A percentile compares a stretch with the other conserved stretches of the same genome.
phyloP scores from a whole-genome alignment of 2,113 vertebrate genomes.

The Gyps fulvus region DNA sequence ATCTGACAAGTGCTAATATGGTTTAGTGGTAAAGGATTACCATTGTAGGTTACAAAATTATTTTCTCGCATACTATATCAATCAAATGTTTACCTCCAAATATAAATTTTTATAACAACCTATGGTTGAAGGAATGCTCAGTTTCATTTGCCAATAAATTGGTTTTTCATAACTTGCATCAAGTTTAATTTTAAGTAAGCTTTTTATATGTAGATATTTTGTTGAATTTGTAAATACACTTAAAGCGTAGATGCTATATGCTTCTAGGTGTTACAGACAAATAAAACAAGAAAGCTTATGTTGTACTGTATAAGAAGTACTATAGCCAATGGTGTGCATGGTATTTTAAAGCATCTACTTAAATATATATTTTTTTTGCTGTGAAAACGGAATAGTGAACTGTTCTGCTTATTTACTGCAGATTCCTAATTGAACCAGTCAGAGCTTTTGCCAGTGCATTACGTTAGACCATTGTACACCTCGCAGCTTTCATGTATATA shows the following conservation, averaged over 20 bases:
- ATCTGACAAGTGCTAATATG: constrained; percentile 27
- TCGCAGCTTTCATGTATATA: constrained; percentile 13
- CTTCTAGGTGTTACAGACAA: constrained; percentile 74
- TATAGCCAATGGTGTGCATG: constrained; percentile 76
- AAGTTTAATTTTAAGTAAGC: constrained; percentile 95
- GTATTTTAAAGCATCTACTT: constrained; percentile 79
- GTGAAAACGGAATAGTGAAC: constrained; percentile 71
- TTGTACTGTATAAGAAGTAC: constrained; percentile 81
- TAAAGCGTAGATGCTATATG: constrained; percentile 80
- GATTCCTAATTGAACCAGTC: constrained; percentile 31
- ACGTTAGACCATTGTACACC: not conserved
- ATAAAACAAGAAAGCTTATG: constrained; percentile 68
- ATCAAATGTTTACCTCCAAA: constrained; percentile 74
- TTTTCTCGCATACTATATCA: constrained; percentile 45
- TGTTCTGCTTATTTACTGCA: constrained; percentile 34
- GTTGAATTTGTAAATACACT: constrained; percentile 95
- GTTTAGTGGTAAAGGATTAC: constrained; percentile 38
- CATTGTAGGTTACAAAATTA: constrained; percentile 12
- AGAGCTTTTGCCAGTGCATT: constrained; percentile 42
- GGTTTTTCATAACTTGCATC: constrained; percentile 99
- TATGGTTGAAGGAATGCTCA: constrained; percentile 83
- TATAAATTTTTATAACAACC: constrained; percentile 78
- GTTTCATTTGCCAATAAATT: constrained; percentile 90
- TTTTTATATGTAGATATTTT: constrained; percentile 92
- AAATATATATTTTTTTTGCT: constrained; percentile 73